phyloP scores from a whole-genome alignment of 2,888 invertebrate genomes.

The Nezara viridula region DNA sequence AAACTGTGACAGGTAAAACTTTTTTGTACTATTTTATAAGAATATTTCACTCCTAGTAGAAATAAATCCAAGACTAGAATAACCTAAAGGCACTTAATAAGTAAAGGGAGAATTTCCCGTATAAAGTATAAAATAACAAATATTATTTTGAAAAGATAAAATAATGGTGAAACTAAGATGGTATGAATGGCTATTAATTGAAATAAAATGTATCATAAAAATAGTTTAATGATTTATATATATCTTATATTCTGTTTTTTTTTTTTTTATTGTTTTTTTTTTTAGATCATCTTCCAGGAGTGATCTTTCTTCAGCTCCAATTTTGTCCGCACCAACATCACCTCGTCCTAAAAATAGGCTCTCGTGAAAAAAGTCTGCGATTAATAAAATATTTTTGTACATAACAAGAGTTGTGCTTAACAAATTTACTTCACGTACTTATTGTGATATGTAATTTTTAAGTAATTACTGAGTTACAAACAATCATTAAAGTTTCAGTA shows the following conservation, averaged over 20 bases:
- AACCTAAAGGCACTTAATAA: not conserved
- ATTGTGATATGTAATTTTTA: constrained; percentile 39
- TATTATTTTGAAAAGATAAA: no score
- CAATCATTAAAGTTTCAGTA: not conserved
- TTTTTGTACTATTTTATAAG: no score
- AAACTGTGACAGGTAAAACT: no score
- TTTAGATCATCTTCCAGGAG: constrained; percentile 66
- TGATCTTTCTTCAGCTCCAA: constrained; percentile 63
- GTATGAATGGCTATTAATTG: no score
- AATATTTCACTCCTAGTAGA: no score
- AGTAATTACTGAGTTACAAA: not conserved
- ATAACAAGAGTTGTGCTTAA: constrained; percentile 27
- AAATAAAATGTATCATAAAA: no score
- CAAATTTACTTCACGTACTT: constrained; percentile 30
- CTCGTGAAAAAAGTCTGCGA: constrained; percentile 48
- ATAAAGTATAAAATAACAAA: not conserved
- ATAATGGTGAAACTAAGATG: not conserved
- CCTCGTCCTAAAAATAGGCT: constrained; percentile 57
- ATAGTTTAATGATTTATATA: not conserved
- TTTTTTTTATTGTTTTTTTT: not conserved
- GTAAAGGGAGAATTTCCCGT: not conserved
- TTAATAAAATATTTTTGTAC: constrained; percentile 45
- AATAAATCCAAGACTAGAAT: no score
- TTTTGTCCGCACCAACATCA: constrained; percentile 60
- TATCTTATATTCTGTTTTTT: not conserved